These are phyloP conservation scores for Ladona fulva DNA, from an alignment of 1,140 invertebrate genomes.

Conservation along the genomic window DNA sequence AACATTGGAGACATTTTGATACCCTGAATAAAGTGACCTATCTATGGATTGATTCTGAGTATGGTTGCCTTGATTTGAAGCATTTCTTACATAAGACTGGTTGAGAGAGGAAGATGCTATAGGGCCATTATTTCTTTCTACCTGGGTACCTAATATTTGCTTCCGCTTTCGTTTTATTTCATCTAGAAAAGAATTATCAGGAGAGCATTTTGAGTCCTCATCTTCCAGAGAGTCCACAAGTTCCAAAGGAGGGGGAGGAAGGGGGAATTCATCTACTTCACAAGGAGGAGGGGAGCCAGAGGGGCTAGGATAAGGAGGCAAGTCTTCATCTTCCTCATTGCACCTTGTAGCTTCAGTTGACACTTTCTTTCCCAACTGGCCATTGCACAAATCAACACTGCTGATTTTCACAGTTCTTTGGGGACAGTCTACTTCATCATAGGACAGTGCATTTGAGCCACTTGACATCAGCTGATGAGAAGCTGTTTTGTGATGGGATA, in stretches of 20 bases:
- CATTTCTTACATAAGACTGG: too few species aligned
- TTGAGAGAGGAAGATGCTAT: too few species aligned
- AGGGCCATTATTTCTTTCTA: not conserved
- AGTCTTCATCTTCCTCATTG: not conserved
- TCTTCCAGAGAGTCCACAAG: slow-evolving; percentile 45
- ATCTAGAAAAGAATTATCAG: slow-evolving; percentile 15
- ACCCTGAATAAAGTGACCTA: not conserved
- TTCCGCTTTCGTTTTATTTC: slow-evolving; percentile 13
- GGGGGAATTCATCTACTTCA: slow-evolving; percentile 62
- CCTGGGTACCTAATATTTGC: slow-evolving; percentile 13
- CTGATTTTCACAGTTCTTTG: not conserved
- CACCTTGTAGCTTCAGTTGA: not conserved
- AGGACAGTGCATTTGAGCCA: not conserved
- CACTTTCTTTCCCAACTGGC: not conserved
- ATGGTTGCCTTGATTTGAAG: too few species aligned
- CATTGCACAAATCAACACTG: not conserved
- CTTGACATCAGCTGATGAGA: not conserved
- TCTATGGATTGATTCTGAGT: too few species aligned
- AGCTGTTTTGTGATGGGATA: not conserved
- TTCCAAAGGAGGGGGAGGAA: slow-evolving; percentile 69
- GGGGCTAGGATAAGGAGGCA: slow-evolving; percentile 64
- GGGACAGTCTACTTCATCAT: not conserved
- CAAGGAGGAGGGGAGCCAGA: slow-evolving; percentile 39
- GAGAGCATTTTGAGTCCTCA: slow-evolving; percentile 40
- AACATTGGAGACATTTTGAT: not conserved